phyloP scores from a whole-genome alignment of 2,113 vertebrate species.

The Mugil cephalus region DNA sequence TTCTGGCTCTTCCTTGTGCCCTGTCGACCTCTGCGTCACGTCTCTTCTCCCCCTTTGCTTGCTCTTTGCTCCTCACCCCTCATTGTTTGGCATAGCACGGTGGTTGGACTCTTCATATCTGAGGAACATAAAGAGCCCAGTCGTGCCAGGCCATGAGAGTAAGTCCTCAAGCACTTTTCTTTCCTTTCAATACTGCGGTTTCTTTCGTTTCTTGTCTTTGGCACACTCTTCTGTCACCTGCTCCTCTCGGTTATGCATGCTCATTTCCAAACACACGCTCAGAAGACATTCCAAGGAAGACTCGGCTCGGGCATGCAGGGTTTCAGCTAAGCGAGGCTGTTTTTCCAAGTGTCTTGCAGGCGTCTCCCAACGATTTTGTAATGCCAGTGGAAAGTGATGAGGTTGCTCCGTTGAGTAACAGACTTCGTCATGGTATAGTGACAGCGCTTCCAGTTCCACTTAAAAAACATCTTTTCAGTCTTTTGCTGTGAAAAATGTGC shows the following conservation, averaged over 20 bases:
- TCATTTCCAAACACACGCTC: conserved; percentile 60
- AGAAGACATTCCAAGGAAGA: conserved; percentile 69
- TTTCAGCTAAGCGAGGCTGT: conserved; percentile 37
- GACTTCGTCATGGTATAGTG: conserved; percentile 16
- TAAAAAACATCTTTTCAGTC: conserved; percentile 27
- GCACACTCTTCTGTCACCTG: conserved; percentile 67
- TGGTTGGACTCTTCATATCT: conserved; percentile 63
- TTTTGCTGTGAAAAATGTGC: conserved; percentile 20
- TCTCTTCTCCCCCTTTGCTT: conserved; percentile 35
- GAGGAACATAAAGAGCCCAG: conserved; percentile 70
- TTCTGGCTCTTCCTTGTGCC: conserved; percentile 43
- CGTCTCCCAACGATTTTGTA: conserved; percentile 26
- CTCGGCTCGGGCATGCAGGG: conserved; percentile 47
- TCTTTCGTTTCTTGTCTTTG: conserved; percentile 42
- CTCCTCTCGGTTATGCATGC: conserved; percentile 54
- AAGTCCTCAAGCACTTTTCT: conserved; percentile 50
- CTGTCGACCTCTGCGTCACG: conserved; percentile 32
- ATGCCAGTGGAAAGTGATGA: conserved; percentile 67
- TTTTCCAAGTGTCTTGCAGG: conserved; percentile 59
- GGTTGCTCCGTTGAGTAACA: conserved; percentile 61
- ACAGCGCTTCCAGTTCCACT: conserved; percentile 36
- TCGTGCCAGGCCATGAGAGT: conserved; percentile 55
- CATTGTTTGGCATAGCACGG: conserved; percentile 46
- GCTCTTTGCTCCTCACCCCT: conserved; percentile 26
- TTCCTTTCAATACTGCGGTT: conserved; percentile 14